Base-by-base conservation (phyloP, 2,113 vertebrate species). In the Halichoeres trimaculatus region DNA sequence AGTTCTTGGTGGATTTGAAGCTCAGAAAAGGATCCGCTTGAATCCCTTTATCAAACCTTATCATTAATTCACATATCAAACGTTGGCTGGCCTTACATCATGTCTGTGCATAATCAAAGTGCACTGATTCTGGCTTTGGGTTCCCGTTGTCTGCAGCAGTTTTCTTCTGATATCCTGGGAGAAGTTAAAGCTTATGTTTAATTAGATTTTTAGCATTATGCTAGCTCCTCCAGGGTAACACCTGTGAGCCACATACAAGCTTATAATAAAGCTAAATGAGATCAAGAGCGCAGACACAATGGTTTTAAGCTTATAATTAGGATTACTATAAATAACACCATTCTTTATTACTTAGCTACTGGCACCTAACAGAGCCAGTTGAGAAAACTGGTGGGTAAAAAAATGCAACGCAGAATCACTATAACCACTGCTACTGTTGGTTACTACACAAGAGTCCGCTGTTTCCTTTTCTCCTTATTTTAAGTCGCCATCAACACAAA, bases 11-110 rank as follows among this genome's bases (percentile, higher is more conserved):
- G 69, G 59, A 74, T 81, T 57, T 80, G 10, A 56, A 71, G 45
- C 24, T 67, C 50, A 47, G 50, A 20, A 74, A 55, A 71, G 26
- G 67, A 83, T 85, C 70, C 52, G 74, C 83, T 81, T 51, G 24
- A 70, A 64, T 76, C 30, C 36, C 45, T 34, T 68, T 50, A 72
- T 78, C 54, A 80, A 57, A 60, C 19, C 64, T 64, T 74, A 82
- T 82, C 67, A 47, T 64, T 63, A 71, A 71, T 68, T 78, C 55
- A 53, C 51, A 69, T 14, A 43, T 59, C 4, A 17, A 64, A 61
- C 26, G 11, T 10, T 67, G 73, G 50, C 40, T 47, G 59, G 55
- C 20, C 52, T 60, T 53, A 22, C 17, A 35, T 70, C 66, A 70
- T 70, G 60, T 65, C 23, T 57, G 20, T 26, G 51, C 43, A 54